A percentile compares a stretch with the other conserved stretches of the same genome.
Evolutionary conservation across 1,140 invertebrate genomes (phyloP).

Genomic region (Riptortus pedestris): DNA sequence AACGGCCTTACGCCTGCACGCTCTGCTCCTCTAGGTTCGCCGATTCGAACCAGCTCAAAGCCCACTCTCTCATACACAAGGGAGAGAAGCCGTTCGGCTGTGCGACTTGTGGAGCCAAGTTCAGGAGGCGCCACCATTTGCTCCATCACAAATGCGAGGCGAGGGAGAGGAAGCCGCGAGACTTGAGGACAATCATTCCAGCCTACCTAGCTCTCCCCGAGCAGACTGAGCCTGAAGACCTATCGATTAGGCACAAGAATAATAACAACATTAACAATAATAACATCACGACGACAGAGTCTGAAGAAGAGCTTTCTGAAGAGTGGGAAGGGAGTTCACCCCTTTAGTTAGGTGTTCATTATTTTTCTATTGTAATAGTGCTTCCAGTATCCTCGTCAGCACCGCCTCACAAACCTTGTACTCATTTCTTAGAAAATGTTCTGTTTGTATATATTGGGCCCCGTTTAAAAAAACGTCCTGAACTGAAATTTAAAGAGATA

Average conservation of each 20-base stretch:
- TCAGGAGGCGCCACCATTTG: conserved; percentile 71
- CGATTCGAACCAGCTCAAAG: conserved; percentile 87
- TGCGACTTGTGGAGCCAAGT: conserved; percentile 59
- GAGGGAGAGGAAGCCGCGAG: conserved; percentile 20
- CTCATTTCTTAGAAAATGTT: no score
- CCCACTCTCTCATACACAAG: conserved; percentile 78
- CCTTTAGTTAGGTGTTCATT: conserved; percentile 4
- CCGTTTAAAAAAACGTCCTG: no score
- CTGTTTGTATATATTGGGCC: no score
- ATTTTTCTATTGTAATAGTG: conserved; percentile 4
- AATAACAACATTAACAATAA: conserved; percentile 29
- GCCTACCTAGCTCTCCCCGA: conserved; percentile 46
- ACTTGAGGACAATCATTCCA: conserved; percentile 31
- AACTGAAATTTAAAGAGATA: no score
- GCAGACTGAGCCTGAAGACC: conserved; percentile 81
- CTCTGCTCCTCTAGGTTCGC: conserved; percentile 82
- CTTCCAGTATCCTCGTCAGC: conserved; percentile 21
- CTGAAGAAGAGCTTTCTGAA: conserved; percentile 21
- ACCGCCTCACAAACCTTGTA: conserved; percentile 1
- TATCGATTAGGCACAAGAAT: conserved; percentile 45
- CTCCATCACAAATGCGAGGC: conserved; percentile 68
- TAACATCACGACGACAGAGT: conserved; percentile 23
- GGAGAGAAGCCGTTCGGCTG: conserved; percentile 82
- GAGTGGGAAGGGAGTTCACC: conserved; percentile 17
- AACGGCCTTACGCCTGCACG: conserved; percentile 85